Percentiles rank a stretch among this genome's conserved stretches.
Conservation (phyloP, 2,113 vertebrate genomes). For the Hystrix brachyura region DNA sequence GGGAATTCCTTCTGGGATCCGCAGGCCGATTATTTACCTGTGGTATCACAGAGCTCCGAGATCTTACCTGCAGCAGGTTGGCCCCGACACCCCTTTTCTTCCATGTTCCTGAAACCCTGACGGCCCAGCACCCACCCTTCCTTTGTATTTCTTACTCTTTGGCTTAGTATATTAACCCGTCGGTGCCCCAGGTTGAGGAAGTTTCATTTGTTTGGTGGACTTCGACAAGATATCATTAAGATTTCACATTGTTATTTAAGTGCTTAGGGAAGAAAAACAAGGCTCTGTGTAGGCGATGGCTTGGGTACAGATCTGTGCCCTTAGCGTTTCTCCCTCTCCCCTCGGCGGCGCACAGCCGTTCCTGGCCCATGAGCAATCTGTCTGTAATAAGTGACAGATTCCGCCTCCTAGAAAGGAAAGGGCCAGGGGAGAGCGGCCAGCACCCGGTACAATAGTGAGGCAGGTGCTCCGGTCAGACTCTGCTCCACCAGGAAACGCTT, state of each 20-base stretch:
- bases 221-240: constrained; percentile 30
- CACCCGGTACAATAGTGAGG: constrained; percentile 80
- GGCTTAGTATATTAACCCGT: constrained; percentile 19
- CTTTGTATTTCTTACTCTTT: constrained; percentile 39
- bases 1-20: constrained; percentile 26
- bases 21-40: constrained; percentile 72
- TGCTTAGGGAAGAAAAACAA: constrained; percentile 28
- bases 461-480: constrained; percentile 89
- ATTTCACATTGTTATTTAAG: constrained; percentile 16
- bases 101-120: neutral
- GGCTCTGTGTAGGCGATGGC: neutral
- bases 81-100: neutral
- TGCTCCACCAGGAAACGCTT: constrained; percentile 89
- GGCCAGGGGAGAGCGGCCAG: constrained; percentile 62
- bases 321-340: constrained; percentile 10
- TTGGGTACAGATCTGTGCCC: constrained; percentile 72
- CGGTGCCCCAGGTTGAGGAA: constrained; percentile 11
- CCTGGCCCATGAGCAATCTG: constrained; percentile 78
- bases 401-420: constrained; percentile 56
- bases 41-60: constrained; percentile 79
- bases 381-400: constrained; percentile 89
- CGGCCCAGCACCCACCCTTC: neutral
- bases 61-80: constrained; percentile 76
- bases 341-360: constrained; percentile 61
- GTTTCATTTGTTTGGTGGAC: neutral